Evolutionary conservation across 2,888 invertebrate species (phyloP).

Genomic region (Drosophila setosimentum): DNA sequence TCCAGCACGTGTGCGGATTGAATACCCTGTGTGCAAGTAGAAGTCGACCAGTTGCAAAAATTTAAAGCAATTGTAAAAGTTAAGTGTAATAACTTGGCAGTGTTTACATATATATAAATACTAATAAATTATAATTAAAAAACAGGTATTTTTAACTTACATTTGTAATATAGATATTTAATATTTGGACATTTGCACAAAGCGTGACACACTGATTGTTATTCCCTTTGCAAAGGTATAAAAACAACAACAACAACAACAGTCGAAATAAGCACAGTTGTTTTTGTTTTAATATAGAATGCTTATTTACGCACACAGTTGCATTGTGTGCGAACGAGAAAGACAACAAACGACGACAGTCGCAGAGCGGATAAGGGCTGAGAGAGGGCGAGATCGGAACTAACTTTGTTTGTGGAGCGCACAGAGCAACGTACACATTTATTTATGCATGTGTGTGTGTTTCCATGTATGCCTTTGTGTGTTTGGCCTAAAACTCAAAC

Average conservation of each 20-base stretch:
- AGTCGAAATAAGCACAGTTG: constrained; percentile 42
- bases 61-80: background rate
- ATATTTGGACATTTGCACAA: background rate
- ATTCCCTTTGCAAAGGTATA: background rate
- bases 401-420: constrained; percentile 46
- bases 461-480: constrained; percentile 64
- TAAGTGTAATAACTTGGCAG: background rate
- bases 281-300: constrained; percentile 62
- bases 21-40: background rate
- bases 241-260: constrained; percentile 7
- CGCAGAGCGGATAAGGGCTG: background rate
- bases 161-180: background rate
- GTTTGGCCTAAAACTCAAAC: constrained; percentile 70
- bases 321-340: constrained; percentile 40
- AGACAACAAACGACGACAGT: constrained; percentile 30
- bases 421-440: constrained; percentile 30
- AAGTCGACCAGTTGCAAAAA: background rate
- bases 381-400: constrained; percentile 32
- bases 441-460: background rate
- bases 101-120: background rate
- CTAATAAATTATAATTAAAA: background rate
- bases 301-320: constrained; percentile 77
- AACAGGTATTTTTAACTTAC: background rate
- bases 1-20: background rate
- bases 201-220: background rate